Percentiles rank a stretch among this genome's conserved stretches.
These are phyloP conservation scores for Agonopterix arenella DNA, from an alignment of 2,888 invertebrate genomes.

Conservation along the genomic window DNA sequence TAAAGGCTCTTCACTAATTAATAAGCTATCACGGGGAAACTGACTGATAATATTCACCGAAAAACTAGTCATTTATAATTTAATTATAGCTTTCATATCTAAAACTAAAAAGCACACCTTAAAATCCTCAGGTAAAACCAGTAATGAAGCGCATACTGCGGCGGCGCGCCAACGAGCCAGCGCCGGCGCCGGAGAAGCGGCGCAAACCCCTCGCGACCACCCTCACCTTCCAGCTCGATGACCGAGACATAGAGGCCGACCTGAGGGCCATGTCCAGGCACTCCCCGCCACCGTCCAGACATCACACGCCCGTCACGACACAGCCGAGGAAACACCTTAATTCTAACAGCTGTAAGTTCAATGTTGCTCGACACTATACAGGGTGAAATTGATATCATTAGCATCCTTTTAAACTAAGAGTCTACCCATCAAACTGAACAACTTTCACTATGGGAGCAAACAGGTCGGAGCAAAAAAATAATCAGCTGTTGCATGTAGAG, in stretches of 20 bases:
- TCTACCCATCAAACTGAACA: no score
- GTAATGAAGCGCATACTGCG: constrained; percentile 96
- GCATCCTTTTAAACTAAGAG: no score
- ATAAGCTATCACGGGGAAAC: no score
- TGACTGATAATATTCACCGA: no score
- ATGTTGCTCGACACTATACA: no score
- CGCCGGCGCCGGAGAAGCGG: constrained; percentile 92
- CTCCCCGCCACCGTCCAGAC: constrained; percentile 30
- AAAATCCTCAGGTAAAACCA: constrained; percentile 84
- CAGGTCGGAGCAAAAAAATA: no score
- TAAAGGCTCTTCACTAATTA: no score
- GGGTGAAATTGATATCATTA: no score
- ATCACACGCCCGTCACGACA: constrained; percentile 38
- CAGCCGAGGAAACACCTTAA: constrained; percentile 56
- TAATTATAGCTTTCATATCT: no score
- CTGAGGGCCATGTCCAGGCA: constrained; percentile 84
- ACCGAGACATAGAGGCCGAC: constrained; percentile 92
- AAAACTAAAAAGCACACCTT: background rate
- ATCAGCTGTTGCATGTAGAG: no score
- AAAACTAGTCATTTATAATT: no score
- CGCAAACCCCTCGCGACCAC: constrained; percentile 90
- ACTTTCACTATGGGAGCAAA: no score
- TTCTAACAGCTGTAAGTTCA: constrained; percentile 48
- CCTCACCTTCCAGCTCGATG: constrained; percentile 91
- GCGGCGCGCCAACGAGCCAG: constrained; percentile 94